Evolutionary conservation across 2,888 invertebrate species (phyloP).

Genomic region (Romanomermis culicivorax): DNA sequence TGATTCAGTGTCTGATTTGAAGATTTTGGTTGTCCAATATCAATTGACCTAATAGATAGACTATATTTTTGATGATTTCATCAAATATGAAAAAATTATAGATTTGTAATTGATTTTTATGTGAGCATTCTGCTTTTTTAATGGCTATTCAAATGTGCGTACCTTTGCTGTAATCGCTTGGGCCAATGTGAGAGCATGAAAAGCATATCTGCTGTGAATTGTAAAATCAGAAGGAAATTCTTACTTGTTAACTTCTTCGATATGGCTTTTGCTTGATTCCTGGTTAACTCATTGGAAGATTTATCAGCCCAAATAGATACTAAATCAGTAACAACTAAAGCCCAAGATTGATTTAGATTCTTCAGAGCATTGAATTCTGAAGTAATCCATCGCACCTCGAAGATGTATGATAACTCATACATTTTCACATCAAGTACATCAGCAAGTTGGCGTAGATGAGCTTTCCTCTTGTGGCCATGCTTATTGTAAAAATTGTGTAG

Average conservation of each 20-base stretch:
- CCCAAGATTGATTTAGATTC: background rate
- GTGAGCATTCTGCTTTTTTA: too few relatives aligned
- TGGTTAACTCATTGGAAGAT: background rate
- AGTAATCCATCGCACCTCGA: background rate
- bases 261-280: background rate
- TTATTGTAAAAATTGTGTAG: background rate
- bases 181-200: background rate
- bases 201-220: background rate
- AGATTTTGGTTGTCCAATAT: too few relatives aligned
- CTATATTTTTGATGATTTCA: too few relatives aligned
- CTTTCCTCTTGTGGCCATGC: background rate
- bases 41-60: too few relatives aligned
- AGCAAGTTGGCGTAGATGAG: background rate
- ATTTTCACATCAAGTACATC: background rate
- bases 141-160: too few relatives aligned
- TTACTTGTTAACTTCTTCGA: background rate
- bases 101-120: too few relatives aligned
- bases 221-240: background rate
- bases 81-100: too few relatives aligned
- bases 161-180: background rate
- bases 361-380: background rate
- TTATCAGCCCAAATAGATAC: background rate
- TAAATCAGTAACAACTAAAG: background rate
- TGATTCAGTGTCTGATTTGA: too few relatives aligned
- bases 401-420: constrained; percentile 1